Conservation (phyloP, 2,797 vertebrate genomes). For the Vespertilio murinus region DNA sequence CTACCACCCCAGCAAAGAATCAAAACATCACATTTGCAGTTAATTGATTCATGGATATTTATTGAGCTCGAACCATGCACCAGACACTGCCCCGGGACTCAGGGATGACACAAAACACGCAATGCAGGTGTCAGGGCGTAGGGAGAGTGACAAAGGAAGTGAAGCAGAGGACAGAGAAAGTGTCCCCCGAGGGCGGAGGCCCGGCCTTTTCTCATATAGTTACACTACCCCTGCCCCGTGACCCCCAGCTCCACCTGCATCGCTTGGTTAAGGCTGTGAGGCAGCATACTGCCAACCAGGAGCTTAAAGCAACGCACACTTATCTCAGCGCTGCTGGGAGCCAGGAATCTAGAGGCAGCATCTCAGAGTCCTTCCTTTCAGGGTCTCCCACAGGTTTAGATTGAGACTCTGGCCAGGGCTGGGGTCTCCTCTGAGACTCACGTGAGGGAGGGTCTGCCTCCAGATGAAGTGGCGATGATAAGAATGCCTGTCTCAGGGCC, state of each 20-base stretch:
- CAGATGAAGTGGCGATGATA: background rate
- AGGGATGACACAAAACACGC: background rate
- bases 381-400: background rate
- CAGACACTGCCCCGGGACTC: background rate
- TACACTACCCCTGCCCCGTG: rapidly evolving
- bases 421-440: background rate
- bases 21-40: background rate
- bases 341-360: background rate
- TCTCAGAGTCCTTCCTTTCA: background rate
- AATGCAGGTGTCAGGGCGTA: background rate
- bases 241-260: background rate
- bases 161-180: background rate
- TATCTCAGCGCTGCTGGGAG: background rate
- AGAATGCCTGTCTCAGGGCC: background rate
- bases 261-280: background rate
- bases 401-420: background rate
- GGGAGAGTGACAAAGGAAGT: background rate
- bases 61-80: rapidly evolving
- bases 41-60: background rate
- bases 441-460: rapidly evolving
- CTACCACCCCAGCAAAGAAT: background rate
- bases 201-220: background rate
- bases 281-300: background rate
- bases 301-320: background rate
- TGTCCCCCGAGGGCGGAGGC: background rate